Base-by-base conservation (phyloP, 1,140 invertebrate genomes). In the Drosophila biarmipes region DNA sequence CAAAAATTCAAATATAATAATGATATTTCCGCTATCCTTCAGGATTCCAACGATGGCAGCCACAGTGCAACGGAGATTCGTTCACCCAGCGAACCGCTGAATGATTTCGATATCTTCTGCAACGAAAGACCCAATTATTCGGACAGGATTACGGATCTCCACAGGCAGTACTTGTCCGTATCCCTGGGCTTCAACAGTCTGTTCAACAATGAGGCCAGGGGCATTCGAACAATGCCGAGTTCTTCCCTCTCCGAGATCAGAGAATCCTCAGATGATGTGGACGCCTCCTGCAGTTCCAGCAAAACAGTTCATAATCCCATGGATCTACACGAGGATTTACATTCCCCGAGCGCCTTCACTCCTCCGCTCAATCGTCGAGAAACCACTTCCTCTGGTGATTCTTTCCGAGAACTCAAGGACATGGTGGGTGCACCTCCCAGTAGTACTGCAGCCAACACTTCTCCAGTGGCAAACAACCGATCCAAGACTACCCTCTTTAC, bases 81-180 rank as follows among this genome's bases (percentile, higher is more conserved):
- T 42, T 73, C 76, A 4, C 34, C 61, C 4, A 71, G 57, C n/a
- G 74, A 78, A 15, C 59, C 81, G 3, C 51, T 75, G 3, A 58
- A 49, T 12, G 89, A 90, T 17, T 89, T 91, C 12, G 90, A 90
- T 19, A 73, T 79, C 19, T 90, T 91, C 45, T 90, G 85, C 76
- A 71, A 69, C 40, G 84, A 89, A 15, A 56, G 79, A 11, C 77
- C 90, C 21, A 91, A 92, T 56, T 92, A 90, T 35, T 84, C 82
- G 27, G 91, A 92, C 75, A 87, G 78, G 31, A 92, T 92, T 15
- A 92, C 91, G 1, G 91, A 92, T 52, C 66, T 92, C 12, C 91
- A 92, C 71, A 78, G 90, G 6, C 91, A 92, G 61, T 92, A 92
- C 52, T 48, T 92, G 7, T 91, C 91, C 3, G 84, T 90, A 6